A percentile compares a stretch with the other conserved stretches of the same genome.
phyloP scores from a whole-genome alignment of 2,888 invertebrate species.

The Synanthedon myopaeformis region DNA sequence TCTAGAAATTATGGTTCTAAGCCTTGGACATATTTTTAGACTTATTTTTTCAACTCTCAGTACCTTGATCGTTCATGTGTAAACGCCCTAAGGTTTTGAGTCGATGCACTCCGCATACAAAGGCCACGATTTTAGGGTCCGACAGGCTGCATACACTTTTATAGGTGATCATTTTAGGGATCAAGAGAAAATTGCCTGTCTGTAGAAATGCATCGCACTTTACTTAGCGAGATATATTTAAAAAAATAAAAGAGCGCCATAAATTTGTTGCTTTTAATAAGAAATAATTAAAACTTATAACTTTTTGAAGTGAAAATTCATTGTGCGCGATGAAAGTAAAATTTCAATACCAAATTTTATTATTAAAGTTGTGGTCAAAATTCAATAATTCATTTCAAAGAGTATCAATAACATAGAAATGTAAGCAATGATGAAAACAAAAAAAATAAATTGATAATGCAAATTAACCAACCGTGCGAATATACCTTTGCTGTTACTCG shows the following conservation, averaged over 20 bases:
- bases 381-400: too few species aligned
- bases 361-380: too few species aligned
- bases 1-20: background rate
- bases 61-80: background rate
- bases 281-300: too few species aligned
- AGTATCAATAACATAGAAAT: too few species aligned
- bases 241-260: too few species aligned
- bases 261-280: too few species aligned
- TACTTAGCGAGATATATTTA: background rate
- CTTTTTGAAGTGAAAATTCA: too few species aligned
- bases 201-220: conserved; percentile 39
- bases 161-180: conserved; percentile 56
- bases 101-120: conserved; percentile 37
- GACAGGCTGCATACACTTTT: conserved; percentile 47
- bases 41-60: background rate
- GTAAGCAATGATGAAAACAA: too few species aligned
- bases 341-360: too few species aligned
- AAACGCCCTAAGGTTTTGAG: background rate
- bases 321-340: too few species aligned
- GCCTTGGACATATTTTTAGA: background rate
- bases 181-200: conserved; percentile 52
- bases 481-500: background rate
- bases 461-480: background rate
- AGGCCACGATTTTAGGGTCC: conserved; percentile 40
- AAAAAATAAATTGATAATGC: too few species aligned